phyloP scores from a whole-genome alignment of 2,797 vertebrate species.

The Semotilus atromaculatus region DNA sequence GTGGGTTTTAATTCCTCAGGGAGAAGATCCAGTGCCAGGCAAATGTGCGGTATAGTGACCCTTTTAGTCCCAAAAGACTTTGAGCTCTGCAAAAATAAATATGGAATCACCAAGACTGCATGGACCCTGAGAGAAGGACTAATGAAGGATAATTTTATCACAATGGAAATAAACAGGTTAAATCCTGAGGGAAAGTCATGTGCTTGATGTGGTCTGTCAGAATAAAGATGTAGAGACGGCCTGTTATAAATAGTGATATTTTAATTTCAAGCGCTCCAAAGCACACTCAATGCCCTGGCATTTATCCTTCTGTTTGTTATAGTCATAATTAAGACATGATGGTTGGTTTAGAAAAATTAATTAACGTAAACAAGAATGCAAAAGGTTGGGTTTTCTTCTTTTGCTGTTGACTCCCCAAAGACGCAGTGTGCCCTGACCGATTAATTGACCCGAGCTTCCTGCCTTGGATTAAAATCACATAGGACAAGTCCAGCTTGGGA shows the following conservation, averaged over 20 bases:
- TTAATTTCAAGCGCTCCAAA: background rate
- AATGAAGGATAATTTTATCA: constrained; percentile 57
- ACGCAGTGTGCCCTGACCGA: constrained; percentile 62
- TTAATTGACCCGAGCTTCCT: constrained; percentile 73
- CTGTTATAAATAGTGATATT: constrained; percentile 13
- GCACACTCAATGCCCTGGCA: background rate
- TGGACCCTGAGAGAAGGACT: constrained; percentile 38
- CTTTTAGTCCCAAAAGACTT: constrained; percentile 38
- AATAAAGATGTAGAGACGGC: constrained; percentile 18
- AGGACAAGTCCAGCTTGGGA: constrained; percentile 61
- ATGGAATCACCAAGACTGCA: constrained; percentile 46
- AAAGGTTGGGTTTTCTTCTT: constrained; percentile 60
- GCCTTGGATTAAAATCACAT: constrained; percentile 65
- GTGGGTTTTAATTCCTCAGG: constrained; percentile 22
- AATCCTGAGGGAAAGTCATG: constrained; percentile 35
- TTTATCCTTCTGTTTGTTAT: background rate
- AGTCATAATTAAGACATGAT: constrained; percentile 46
- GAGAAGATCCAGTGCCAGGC: constrained; percentile 44
- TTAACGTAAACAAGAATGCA: constrained; percentile 50
- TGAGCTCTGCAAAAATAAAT: constrained; percentile 56
- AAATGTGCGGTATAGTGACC: constrained; percentile 49
- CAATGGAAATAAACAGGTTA: constrained; percentile 55
- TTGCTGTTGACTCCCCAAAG: constrained; percentile 61
- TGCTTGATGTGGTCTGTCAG: constrained; percentile 43
- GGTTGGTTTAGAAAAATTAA: constrained; percentile 51